Evolutionary conservation across 1,140 invertebrate species (phyloP), one percentile per base, ranked within the genome.

Genomic region (Parasteatoda tepidariorum): DNA sequence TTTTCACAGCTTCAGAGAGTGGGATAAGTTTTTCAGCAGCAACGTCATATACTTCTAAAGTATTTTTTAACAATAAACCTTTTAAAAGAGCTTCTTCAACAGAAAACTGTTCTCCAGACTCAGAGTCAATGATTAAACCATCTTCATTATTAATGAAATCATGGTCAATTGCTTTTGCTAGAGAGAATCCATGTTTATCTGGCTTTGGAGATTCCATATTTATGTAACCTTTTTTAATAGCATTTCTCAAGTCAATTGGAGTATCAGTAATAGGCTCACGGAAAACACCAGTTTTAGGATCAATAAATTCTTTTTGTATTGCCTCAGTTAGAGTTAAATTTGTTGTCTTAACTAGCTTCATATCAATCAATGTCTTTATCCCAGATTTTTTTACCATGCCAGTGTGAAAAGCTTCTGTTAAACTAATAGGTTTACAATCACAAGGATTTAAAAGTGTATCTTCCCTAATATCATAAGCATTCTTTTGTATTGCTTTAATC

Each of bases 401-500:
- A 78, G 88, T 85, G 76, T 93, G 92, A 86, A 95, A 93, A 33
- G 95, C 95, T 89, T 96, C 94, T 84, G 94, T 92, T 68, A 96
- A 91, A 59, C 92, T 92, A 71, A 96, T 93, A 30, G 90, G 92
- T 85, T 92, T 92, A 28, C 93, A 93, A 90, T 89, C 86, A 31
- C 30, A 18, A 54, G 90, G 89, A 86, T 91, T 89, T 68, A 88
- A 85, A 89, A 90, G 88, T 85, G 92, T 90, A 64, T 93, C 92
- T 87, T 93, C 92, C 88, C 97, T 94, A 2, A 95, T 93, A 87
- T 97, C 95, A 87, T 93, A 94, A n/a, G 98, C 91, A 88, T 97
- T 95, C 86, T 92, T 92, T 88, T 96, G 94, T 84, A 97, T 96
- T 2, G 95, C 95, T 91, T 97, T 95, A 76, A 97, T 87, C 64